These are phyloP conservation scores for Pseudonaja textilis DNA, from an alignment of 2,113 vertebrate species.

Conservation along the genomic window DNA sequence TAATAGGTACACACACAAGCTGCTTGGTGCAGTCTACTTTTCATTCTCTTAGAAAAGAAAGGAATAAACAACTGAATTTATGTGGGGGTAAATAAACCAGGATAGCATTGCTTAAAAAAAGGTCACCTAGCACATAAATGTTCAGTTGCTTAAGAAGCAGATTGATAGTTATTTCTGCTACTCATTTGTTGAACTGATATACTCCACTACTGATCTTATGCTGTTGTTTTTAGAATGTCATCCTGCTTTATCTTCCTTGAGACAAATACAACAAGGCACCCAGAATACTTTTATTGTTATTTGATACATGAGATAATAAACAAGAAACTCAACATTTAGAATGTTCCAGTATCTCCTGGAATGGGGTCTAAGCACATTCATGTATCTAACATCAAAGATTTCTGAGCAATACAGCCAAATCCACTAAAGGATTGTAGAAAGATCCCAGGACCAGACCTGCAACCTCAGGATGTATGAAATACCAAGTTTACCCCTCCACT, in stretches of 20 bases:
- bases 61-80: background rate
- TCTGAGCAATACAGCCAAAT: background rate
- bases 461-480: background rate
- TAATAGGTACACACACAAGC: background rate
- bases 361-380: background rate
- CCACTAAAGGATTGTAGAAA: background rate
- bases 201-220: too few relatives aligned
- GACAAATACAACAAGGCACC: background rate
- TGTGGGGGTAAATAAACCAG: background rate
- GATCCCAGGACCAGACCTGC: background rate
- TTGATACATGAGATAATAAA: background rate
- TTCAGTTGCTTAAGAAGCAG: background rate
- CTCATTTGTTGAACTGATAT: background rate
- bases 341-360: background rate
- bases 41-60: background rate
- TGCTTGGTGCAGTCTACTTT: background rate
- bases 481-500: background rate
- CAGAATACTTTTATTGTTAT: background rate
- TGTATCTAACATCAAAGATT: background rate
- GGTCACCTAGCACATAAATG: background rate
- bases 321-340: background rate
- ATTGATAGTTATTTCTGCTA: background rate
- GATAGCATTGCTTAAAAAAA: background rate
- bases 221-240: background rate
- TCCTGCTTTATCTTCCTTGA: background rate